Evolutionary conservation across 2,797 vertebrate species (phyloP).

Genomic region (Sebastes elongatus): DNA sequence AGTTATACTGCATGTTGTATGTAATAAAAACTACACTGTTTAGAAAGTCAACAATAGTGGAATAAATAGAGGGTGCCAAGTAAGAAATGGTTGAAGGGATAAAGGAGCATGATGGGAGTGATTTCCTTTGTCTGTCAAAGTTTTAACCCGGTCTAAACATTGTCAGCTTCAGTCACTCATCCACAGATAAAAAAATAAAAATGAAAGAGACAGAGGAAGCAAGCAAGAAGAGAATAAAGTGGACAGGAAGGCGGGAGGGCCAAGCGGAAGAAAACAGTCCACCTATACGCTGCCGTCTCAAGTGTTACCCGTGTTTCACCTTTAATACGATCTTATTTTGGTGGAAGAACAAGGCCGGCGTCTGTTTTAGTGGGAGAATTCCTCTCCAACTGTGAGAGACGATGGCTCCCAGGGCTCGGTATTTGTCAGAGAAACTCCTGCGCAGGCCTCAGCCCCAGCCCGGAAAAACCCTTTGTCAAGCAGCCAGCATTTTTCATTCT

Average conservation of each 20-base stretch:
- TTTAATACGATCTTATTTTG: slow-evolving; percentile 48
- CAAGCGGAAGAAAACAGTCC: slow-evolving; percentile 20
- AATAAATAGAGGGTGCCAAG: slow-evolving; percentile 1
- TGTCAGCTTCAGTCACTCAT: slow-evolving; percentile 54
- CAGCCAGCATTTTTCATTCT: slow-evolving; percentile 75
- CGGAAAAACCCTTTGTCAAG: slow-evolving; percentile 62
- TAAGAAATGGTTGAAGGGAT: slow-evolving; percentile 1
- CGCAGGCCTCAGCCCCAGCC: slow-evolving; percentile 50
- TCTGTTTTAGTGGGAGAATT: slow-evolving; percentile 50
- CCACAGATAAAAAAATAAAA: slow-evolving; percentile 37
- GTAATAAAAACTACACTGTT: background rate
- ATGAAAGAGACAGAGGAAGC: slow-evolving; percentile 42
- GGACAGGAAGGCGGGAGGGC: slow-evolving; percentile 19
- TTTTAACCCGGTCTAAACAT: slow-evolving; percentile 31
- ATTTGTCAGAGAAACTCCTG: slow-evolving; percentile 70
- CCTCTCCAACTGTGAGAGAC: slow-evolving; percentile 47
- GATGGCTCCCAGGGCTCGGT: slow-evolving; percentile 50
- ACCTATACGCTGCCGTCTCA: slow-evolving; percentile 12
- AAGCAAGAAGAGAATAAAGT: background rate
- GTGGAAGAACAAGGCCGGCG: slow-evolving; percentile 35
- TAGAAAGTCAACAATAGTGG: background rate
- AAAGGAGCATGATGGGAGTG: slow-evolving; percentile 5
- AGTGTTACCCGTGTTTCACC: slow-evolving; percentile 50
- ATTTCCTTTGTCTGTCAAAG: slow-evolving; percentile 44
- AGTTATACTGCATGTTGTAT: slow-evolving; percentile 6